phyloP scores from a whole-genome alignment of 2,797 vertebrate species.

The Microctenopoma steveboyesi region DNA sequence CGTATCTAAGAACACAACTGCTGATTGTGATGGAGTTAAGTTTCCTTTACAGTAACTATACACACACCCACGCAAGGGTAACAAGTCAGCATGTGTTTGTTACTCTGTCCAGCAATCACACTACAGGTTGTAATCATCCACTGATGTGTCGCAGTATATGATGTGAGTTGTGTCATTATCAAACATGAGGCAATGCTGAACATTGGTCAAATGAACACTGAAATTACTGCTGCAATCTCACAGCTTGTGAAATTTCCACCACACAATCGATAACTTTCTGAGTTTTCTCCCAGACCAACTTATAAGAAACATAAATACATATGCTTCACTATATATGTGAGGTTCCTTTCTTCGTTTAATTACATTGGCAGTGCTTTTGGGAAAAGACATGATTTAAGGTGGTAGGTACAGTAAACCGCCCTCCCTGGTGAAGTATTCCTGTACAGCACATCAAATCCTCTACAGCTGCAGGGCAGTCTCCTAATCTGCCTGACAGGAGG shows the following conservation, averaged over 20 bases:
- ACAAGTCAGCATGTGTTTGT: conserved; percentile 9
- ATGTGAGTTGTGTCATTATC: conserved; percentile 11
- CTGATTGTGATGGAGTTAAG: conserved; percentile 19
- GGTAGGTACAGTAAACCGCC: neutral
- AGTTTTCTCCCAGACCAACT: too few relatives aligned
- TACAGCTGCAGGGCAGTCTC: neutral
- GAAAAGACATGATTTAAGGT: neutral
- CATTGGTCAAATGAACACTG: conserved; percentile 9
- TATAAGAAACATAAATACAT: neutral
- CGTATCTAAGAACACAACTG: conserved; percentile 11
- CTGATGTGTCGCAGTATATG: conserved; percentile 2
- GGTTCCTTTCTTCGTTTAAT: neutral
- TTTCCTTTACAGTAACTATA: conserved; percentile 31
- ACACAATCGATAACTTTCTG: neutral
- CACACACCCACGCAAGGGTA: conserved; percentile 21
- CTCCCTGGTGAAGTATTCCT: neutral
- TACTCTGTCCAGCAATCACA: neutral
- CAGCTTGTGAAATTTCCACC: neutral
- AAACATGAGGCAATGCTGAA: neutral
- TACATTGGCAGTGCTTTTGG: neutral
- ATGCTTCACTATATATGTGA: neutral
- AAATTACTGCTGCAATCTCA: neutral
- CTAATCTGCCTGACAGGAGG: neutral
- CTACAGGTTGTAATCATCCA: neutral
- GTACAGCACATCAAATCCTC: neutral